phyloP scores from a whole-genome alignment of 1,140 invertebrate genomes.

The Cotesia typhae region DNA sequence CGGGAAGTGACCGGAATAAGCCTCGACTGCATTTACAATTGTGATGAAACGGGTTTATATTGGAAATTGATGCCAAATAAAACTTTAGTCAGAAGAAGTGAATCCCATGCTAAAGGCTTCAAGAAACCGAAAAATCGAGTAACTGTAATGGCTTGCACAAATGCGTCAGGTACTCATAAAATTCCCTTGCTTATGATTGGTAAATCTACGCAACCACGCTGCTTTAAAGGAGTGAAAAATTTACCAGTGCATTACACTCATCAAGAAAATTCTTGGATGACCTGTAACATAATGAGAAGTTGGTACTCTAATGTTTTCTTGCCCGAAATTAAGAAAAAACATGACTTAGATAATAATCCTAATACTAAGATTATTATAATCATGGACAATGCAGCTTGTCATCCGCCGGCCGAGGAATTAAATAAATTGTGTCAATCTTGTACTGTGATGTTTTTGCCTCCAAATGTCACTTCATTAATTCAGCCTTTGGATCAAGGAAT shows the following conservation, averaged over 20 bases:
- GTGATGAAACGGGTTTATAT: constrained; percentile 15
- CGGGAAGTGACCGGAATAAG: neutral
- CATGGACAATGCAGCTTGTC: constrained; percentile 2
- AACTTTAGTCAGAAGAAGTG: constrained; percentile 8
- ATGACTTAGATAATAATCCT: constrained; percentile 3
- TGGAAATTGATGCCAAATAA: constrained; percentile 10
- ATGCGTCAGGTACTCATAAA: constrained; percentile 19
- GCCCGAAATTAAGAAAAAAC: constrained; percentile 12
- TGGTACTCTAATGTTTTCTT: constrained; percentile 4
- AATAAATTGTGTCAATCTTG: neutral
- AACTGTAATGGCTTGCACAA: constrained; percentile 16
- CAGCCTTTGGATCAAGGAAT: neutral
- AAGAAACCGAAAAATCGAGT: constrained; percentile 24
- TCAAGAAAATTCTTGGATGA: constrained; percentile 9
- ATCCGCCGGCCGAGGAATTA: neutral
- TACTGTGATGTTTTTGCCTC: constrained; percentile 1
- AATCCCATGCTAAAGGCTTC: neutral
- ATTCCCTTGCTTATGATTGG: constrained; percentile 7
- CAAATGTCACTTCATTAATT: constrained; percentile 1
- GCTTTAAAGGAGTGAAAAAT: constrained; percentile 1
- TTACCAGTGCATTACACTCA: constrained; percentile 1
- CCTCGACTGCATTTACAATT: constrained; percentile 18
- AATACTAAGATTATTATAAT: constrained; percentile 5
- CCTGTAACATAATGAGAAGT: neutral
- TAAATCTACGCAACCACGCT: constrained; percentile 11